Evolutionary conservation across 2,797 vertebrate species (phyloP).

Genomic region (Leucoraja ocellata): DNA sequence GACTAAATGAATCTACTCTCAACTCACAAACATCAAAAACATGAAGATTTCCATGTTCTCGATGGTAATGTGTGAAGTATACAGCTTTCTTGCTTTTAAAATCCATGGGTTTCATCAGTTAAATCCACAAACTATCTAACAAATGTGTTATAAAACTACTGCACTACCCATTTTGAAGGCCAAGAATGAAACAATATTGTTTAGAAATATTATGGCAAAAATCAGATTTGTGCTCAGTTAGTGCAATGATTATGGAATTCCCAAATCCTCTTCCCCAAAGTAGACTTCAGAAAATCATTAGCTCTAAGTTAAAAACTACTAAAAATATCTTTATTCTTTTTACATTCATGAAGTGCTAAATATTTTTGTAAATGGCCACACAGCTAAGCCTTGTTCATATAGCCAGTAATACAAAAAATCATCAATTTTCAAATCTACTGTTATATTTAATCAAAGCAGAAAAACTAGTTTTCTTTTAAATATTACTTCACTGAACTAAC

Average conservation of each 20-base stretch:
- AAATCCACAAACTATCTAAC: neutral
- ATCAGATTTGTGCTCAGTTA: neutral
- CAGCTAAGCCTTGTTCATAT: too few relatives aligned
- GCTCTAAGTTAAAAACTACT: neutral
- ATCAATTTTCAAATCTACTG: neutral
- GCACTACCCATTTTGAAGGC: neutral
- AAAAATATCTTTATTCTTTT: neutral
- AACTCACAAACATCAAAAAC: neutral
- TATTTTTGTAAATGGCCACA: neutral
- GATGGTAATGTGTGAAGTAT: too few relatives aligned
- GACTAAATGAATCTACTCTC: neutral
- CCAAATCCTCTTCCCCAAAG: neutral
- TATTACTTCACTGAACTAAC: too few relatives aligned
- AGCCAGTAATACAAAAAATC: too few relatives aligned
- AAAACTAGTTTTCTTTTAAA: neutral
- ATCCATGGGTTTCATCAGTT: neutral
- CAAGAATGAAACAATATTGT: neutral
- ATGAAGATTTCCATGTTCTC: neutral
- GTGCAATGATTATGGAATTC: neutral
- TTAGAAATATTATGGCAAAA: neutral
- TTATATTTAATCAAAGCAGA: neutral
- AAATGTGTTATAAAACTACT: neutral
- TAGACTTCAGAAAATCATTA: neutral
- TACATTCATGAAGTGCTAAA: neutral
- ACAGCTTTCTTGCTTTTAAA: neutral